phyloP scores from a whole-genome alignment of 2,113 vertebrate species.

The Aptenodytes forsteri region DNA sequence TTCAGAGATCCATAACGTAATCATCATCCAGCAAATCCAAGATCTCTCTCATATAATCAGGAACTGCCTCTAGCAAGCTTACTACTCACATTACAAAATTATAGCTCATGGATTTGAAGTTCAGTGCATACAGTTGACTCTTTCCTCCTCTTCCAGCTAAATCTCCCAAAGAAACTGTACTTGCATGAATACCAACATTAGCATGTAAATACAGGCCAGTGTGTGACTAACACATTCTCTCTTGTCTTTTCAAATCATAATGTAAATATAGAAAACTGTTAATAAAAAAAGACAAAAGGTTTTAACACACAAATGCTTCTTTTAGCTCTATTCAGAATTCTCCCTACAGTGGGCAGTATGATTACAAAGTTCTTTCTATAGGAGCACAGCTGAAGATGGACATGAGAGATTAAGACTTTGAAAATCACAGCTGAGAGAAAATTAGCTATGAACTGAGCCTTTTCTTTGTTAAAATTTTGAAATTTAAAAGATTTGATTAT shows the following conservation, averaged over 20 bases:
- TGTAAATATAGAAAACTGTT: background rate
- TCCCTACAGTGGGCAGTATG: background rate
- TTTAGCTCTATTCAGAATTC: background rate
- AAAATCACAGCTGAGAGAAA: background rate
- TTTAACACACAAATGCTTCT: background rate
- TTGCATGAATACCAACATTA: background rate
- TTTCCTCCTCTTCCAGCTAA: background rate
- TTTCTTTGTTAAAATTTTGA: background rate
- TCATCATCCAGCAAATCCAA: background rate
- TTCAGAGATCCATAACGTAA: background rate
- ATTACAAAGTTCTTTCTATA: background rate
- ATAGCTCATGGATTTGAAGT: background rate
- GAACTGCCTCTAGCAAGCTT: background rate
- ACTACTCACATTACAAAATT: background rate
- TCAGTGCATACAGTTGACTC: background rate
- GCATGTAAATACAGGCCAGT: background rate
- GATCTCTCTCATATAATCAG: background rate
- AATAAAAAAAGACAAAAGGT: no score
- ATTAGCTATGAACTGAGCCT: background rate
- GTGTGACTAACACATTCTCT: background rate
- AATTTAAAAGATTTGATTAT: background rate
- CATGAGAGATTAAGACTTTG: background rate
- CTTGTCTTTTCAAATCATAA: background rate
- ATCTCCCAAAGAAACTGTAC: background rate
- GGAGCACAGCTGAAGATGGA: background rate